Conservation (phyloP, 1,140 invertebrate species). For the Drosophila lowei region DNA sequence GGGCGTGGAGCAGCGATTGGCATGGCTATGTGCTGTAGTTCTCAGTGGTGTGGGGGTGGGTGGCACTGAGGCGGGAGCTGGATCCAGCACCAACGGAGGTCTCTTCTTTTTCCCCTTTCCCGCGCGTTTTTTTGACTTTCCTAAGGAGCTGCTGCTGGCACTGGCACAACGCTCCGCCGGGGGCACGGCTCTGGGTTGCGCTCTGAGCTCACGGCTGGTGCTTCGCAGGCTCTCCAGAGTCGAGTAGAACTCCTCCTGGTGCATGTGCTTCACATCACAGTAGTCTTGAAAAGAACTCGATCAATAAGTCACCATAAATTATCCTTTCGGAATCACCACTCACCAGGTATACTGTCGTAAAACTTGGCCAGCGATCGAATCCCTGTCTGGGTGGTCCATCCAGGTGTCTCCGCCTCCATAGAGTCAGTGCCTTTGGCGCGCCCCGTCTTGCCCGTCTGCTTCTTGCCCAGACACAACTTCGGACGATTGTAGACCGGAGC, state of each 20-base stretch:
- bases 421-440: not conserved
- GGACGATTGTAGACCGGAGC: conserved; percentile 79
- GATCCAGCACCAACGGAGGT: conserved; percentile 17
- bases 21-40: not conserved
- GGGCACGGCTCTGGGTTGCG: conserved; percentile 24
- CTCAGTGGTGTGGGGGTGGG: conserved; percentile 5
- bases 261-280: conserved; percentile 78
- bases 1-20: conserved; percentile 9
- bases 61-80: conserved; percentile 4
- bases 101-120: conserved; percentile 56
- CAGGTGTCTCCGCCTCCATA: conserved; percentile 9
- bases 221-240: conserved; percentile 69
- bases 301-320: not conserved
- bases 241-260: conserved; percentile 75
- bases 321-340: conserved; percentile 1
- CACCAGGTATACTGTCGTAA: conserved; percentile 82
- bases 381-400: conserved; percentile 61
- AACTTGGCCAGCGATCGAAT: conserved; percentile 75
- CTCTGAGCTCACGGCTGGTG: conserved; percentile 67
- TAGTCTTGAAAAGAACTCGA: conserved; percentile 56
- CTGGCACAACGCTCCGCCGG: conserved; percentile 38
- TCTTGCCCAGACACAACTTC: conserved; percentile 66
- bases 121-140: conserved; percentile 47
- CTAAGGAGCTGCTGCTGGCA: conserved; percentile 36
- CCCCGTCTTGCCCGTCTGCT: conserved; percentile 7